phyloP scores from a whole-genome alignment of 2,113 vertebrate species.

The Vulpes ferrilata region DNA sequence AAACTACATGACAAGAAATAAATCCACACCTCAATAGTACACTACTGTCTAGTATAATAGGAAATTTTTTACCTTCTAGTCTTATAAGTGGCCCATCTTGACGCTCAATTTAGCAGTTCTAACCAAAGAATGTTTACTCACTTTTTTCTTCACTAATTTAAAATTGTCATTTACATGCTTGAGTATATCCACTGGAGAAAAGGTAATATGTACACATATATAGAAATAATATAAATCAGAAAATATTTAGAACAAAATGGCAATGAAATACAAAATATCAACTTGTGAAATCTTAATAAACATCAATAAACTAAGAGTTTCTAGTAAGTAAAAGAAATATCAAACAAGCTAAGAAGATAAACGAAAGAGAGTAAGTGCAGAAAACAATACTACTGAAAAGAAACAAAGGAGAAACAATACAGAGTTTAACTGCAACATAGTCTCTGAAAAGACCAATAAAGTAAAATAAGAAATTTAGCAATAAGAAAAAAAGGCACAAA shows the following conservation, averaged over 20 bases:
- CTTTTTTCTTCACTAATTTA: background rate
- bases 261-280: background rate
- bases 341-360: background rate
- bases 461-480: constrained; percentile 31
- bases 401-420: background rate
- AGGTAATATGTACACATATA: background rate
- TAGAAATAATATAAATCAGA: constrained; percentile 17
- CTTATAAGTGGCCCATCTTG: background rate
- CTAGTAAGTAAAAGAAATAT: background rate
- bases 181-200: background rate
- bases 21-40: background rate
- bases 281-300: background rate
- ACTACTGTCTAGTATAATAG: background rate
- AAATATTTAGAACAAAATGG: constrained; percentile 55
- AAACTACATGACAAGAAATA: background rate
- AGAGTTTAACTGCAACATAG: background rate
- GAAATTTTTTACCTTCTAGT: constrained; percentile 6
- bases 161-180: constrained; percentile 15
- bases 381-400: background rate
- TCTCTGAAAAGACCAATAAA: constrained; percentile 33
- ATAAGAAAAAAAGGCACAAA: constrained; percentile 24
- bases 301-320: constrained; percentile 56
- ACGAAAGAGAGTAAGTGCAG: background rate
- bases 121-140: background rate
- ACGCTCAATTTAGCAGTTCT: background rate